A percentile compares a stretch with the other conserved stretches of the same genome.
Evolutionary conservation across 2,113 vertebrate genomes (phyloP).

Genomic region (Setophaga petechia): DNA sequence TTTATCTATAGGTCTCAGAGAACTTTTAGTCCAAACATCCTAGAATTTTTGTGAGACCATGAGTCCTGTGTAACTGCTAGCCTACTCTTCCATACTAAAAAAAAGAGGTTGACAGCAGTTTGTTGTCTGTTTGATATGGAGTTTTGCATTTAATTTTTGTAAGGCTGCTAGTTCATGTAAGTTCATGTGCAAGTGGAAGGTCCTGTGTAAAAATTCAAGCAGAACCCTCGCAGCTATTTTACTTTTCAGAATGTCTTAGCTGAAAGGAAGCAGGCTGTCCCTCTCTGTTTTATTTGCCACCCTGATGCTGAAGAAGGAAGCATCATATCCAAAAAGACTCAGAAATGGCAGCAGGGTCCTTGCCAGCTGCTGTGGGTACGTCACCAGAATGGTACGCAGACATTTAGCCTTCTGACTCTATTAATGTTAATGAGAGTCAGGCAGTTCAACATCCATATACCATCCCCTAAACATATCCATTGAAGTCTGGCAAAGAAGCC

Average conservation of each 20-base stretch:
- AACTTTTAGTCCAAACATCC: not conserved
- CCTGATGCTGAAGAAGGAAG: not conserved
- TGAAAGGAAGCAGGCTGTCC: not conserved
- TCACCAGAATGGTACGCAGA: not conserved
- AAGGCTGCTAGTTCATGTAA: not conserved
- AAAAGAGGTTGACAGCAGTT: not conserved
- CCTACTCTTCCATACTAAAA: not conserved
- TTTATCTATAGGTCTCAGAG: not conserved
- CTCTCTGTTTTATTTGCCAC: not conserved
- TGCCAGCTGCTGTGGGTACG: not conserved
- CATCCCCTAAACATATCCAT: not conserved
- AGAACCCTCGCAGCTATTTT: not conserved
- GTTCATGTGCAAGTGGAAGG: not conserved
- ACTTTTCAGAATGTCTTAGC: not conserved
- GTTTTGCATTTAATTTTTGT: not conserved
- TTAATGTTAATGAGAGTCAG: slow-evolving; percentile 18
- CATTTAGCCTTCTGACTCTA: slow-evolving; percentile 1
- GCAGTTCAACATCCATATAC: not conserved
- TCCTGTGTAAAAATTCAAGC: not conserved
- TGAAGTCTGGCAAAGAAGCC: slow-evolving; percentile 42
- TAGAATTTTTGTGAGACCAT: not conserved
- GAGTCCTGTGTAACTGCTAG: not conserved
- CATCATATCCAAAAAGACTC: not conserved
- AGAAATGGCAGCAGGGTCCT: not conserved
- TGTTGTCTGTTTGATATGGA: not conserved